A percentile compares a stretch with the other conserved stretches of the same genome.
Evolutionary conservation across 1,140 invertebrate species (phyloP).

Genomic region (Oncopodura yosiiana): DNA sequence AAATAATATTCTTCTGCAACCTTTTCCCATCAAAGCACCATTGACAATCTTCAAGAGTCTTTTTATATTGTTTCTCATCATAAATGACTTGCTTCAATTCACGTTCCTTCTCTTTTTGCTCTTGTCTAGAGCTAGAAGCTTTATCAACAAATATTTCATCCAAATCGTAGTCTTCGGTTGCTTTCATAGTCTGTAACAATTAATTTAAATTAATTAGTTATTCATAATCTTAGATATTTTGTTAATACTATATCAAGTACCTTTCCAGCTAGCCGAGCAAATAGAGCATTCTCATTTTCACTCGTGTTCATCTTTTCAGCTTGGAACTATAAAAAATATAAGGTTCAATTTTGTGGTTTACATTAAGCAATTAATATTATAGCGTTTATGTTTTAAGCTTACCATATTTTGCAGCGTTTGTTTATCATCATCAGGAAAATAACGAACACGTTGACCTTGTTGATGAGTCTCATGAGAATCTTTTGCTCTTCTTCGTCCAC

Average conservation of each 20-base stretch:
- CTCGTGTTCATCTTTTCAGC: slow-evolving; percentile 73
- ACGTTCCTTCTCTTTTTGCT: slow-evolving; percentile 51
- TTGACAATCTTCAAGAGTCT: slow-evolving; percentile 65
- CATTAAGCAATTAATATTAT: neutral
- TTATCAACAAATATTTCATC: slow-evolving; percentile 78
- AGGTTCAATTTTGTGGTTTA: neutral
- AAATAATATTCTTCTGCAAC: slow-evolving; percentile 77
- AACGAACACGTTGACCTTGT: slow-evolving; percentile 60
- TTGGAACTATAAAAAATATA: slow-evolving; percentile 59
- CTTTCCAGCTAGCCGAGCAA: slow-evolving; percentile 61
- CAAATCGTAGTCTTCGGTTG: slow-evolving; percentile 60
- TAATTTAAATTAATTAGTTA: slow-evolving; percentile 12
- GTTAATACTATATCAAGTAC: slow-evolving; percentile 39
- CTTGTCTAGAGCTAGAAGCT: slow-evolving; percentile 52
- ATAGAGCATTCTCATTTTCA: slow-evolving; percentile 69
- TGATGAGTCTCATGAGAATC: slow-evolving; percentile 57
- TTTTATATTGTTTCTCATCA: slow-evolving; percentile 57
- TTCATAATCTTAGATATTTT: slow-evolving; percentile 17
- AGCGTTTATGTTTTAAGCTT: slow-evolving; percentile 18
- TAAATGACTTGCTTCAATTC: slow-evolving; percentile 59
- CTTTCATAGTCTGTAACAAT: slow-evolving; percentile 45
- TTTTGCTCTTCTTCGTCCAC: slow-evolving; percentile 47
- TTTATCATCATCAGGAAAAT: slow-evolving; percentile 85
- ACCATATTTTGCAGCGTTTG: slow-evolving; percentile 78
- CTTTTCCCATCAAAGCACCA: slow-evolving; percentile 70